Percentiles rank a stretch among this genome's conserved stretches.
Evolutionary conservation across 1,140 invertebrate genomes (phyloP).

Genomic region (Gonatopus flavifemur): DNA sequence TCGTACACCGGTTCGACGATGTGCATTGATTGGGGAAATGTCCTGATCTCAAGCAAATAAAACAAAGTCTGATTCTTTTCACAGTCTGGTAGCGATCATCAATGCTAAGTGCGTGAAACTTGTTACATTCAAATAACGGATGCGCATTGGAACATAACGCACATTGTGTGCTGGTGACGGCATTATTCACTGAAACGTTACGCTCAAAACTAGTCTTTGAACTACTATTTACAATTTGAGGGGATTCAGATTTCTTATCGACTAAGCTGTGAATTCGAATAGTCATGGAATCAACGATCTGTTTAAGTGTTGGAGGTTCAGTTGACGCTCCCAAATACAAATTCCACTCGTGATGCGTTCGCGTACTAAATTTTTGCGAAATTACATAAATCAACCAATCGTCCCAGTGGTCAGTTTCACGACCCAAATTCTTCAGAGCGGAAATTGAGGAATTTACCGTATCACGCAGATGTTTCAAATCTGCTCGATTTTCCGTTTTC

Average conservation of each 20-base stretch:
- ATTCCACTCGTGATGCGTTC: slow-evolving; percentile 3
- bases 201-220: neutral
- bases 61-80: neutral
- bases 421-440: no score
- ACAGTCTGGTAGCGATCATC: neutral
- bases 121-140: neutral
- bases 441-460: neutral
- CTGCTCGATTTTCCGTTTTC: neutral
- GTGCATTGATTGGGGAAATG: neutral
- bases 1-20: slow-evolving; percentile 1
- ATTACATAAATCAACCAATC: no score
- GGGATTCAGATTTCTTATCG: no score
- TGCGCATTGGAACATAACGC: neutral
- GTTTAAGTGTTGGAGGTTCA: neutral
- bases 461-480: slow-evolving; percentile 1
- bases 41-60: neutral
- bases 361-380: neutral
- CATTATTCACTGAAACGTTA: neutral
- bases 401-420: no score
- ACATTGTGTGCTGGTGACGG: neutral
- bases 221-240: neutral
- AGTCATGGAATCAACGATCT: slow-evolving; percentile 3
- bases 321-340: neutral
- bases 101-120: neutral
- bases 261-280: neutral